These are phyloP conservation scores for Galemys pyrenaicus DNA, from an alignment of 2,113 vertebrate genomes.

Conservation along the genomic window DNA sequence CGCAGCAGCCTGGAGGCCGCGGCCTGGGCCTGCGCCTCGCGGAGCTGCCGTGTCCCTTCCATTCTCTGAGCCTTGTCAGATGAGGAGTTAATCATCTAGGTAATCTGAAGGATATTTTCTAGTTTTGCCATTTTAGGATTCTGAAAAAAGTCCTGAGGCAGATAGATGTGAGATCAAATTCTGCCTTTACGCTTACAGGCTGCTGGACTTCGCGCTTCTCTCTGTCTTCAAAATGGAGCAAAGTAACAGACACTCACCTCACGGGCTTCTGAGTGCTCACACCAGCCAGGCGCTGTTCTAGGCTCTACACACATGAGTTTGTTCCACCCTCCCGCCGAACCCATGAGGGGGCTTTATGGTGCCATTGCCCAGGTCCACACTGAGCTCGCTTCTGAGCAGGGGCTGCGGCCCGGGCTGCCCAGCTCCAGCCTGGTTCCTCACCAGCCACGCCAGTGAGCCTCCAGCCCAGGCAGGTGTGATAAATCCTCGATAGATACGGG, in stretches of 20 bases:
- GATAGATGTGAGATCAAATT: not conserved
- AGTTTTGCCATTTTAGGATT: not conserved
- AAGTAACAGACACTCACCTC: not conserved
- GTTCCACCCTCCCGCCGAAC: not conserved
- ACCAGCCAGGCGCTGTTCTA: not conserved
- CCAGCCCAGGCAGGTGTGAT: not conserved
- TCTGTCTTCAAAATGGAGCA: not conserved
- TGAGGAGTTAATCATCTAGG: not conserved
- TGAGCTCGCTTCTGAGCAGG: not conserved
- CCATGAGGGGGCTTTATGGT: not conserved
- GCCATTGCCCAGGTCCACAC: too few relatives aligned
- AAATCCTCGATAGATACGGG: not conserved
- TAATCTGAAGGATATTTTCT: not conserved
- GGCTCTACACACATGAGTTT: not conserved
- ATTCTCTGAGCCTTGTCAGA: not conserved
- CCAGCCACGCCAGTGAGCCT: not conserved
- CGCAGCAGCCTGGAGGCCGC: not conserved
- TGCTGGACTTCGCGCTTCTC: not conserved
- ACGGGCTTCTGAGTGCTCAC: too few relatives aligned
- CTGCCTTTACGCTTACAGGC: not conserved
- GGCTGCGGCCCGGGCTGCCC: not conserved
- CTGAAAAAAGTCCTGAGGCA: not conserved
- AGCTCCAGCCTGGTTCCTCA: not conserved
- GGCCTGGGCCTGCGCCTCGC: not conserved
- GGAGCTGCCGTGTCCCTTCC: not conserved